These are phyloP conservation scores for Agonopterix alstromeriana DNA, from an alignment of 2,888 invertebrate species.

Conservation along the genomic window DNA sequence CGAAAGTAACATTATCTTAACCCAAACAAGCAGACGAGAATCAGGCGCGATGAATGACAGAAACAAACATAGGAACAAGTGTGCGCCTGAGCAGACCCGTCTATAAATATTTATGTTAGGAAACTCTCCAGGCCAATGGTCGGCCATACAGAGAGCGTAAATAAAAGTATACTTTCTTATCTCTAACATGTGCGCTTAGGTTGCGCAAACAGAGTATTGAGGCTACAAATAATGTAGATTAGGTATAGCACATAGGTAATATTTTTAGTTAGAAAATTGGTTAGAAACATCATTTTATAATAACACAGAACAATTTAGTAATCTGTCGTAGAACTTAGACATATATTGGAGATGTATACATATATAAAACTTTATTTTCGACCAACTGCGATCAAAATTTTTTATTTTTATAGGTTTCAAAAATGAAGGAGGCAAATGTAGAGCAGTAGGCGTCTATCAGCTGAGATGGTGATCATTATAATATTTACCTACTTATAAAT, in stretches of 20 bases:
- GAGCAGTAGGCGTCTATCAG: too few relatives aligned
- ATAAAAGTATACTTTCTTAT: constrained; percentile 72
- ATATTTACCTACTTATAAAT: too few relatives aligned
- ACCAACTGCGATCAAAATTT: too few relatives aligned
- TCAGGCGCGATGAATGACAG: constrained; percentile 64
- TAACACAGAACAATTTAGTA: too few relatives aligned
- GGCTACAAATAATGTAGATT: constrained; percentile 13
- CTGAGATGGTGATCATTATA: too few relatives aligned
- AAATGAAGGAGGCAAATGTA: too few relatives aligned
- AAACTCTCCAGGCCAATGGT: constrained; percentile 70
- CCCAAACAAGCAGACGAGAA: constrained; percentile 31
- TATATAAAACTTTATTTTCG: too few relatives aligned
- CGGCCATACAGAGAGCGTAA: constrained; percentile 55
- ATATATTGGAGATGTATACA: too few relatives aligned
- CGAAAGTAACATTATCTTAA: constrained; percentile 6
- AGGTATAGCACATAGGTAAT: neutral
- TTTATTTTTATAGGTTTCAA: too few relatives aligned
- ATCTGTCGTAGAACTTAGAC: too few relatives aligned
- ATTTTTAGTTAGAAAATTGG: too few relatives aligned
- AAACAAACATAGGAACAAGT: constrained; percentile 71
- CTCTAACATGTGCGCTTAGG: constrained; percentile 53
- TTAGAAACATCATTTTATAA: too few relatives aligned
- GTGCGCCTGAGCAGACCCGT: constrained; percentile 46
- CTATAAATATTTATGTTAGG: constrained; percentile 76
- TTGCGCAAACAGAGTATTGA: constrained; percentile 58